phyloP scores from a whole-genome alignment of 2,797 vertebrate species.

The Rhabdophis nuchalis region DNA sequence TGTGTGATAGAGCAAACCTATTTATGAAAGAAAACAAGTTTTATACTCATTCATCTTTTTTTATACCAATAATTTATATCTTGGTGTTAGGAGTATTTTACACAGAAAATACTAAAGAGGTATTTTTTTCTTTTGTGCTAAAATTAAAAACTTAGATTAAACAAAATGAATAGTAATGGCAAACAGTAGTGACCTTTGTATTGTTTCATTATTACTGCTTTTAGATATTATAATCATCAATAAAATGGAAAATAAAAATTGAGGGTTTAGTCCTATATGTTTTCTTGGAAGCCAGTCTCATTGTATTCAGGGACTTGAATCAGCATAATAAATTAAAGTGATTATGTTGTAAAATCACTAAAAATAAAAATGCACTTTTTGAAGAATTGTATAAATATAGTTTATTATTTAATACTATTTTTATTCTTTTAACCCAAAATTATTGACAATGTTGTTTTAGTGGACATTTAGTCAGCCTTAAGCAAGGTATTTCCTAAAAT shows the following conservation, averaged over 20 bases:
- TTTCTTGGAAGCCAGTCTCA: neutral
- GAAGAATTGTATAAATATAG: neutral
- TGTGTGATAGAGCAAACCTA: constrained; percentile 92
- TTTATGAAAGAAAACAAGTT: constrained; percentile 99
- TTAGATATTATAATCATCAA: neutral
- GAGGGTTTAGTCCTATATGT: neutral
- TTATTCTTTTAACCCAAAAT: neutral
- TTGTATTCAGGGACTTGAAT: neutral
- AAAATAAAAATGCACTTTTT: neutral
- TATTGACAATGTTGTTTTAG: neutral
- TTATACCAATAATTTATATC: constrained; percentile 94
- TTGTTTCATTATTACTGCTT: neutral
- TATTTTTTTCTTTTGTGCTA: constrained; percentile 55
- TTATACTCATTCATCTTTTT: constrained; percentile 95
- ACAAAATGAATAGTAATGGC: neutral
- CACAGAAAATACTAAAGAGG: constrained; percentile 94
- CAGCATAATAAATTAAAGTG: neutral
- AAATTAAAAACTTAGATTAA: constrained; percentile 5
- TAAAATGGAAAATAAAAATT: neutral
- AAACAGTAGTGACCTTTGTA: neutral
- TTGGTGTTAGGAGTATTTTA: constrained; percentile 95
- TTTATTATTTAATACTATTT: neutral
- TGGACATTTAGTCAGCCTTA: neutral
- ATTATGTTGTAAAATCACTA: neutral
- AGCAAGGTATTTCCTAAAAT: neutral